Conservation (phyloP, 2,113 vertebrate species). For the Euleptes europaea region DNA sequence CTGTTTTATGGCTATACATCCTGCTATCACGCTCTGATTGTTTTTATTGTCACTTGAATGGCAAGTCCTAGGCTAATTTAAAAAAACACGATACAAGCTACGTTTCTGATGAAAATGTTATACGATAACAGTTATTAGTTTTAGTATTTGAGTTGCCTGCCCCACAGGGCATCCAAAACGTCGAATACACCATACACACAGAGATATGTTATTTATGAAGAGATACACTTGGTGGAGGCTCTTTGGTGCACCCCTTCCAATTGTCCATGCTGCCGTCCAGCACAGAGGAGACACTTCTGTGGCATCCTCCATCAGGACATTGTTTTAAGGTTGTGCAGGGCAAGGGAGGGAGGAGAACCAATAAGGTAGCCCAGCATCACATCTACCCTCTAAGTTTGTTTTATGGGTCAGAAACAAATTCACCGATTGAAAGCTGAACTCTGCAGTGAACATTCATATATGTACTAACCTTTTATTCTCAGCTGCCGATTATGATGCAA, state of each 20-base stretch:
- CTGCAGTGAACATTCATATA: neutral
- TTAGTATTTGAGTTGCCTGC: neutral
- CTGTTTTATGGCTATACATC: constrained; percentile 8
- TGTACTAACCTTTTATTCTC: too few relatives aligned
- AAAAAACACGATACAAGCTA: neutral
- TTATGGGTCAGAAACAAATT: neutral
- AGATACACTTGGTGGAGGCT: too few relatives aligned
- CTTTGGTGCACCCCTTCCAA: too few relatives aligned
- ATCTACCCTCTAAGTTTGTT: neutral
- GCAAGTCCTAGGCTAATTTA: neutral
- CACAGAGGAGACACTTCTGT: neutral
- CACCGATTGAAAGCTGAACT: neutral
- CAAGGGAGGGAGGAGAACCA: neutral
- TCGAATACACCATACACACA: neutral
- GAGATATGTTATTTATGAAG: neutral
- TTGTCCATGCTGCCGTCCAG: neutral
- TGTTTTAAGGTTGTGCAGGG: too few relatives aligned
- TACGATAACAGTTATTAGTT: neutral
- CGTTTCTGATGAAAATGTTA: neutral
- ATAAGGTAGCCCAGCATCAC: too few relatives aligned
- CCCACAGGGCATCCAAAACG: neutral
- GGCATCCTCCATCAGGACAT: neutral
- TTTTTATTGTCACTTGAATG: neutral
- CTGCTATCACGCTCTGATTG: neutral
- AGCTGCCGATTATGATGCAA: neutral